These are phyloP conservation scores for Caenorhabditis wallacei DNA, from an alignment of 2,888 invertebrate species.

Conservation along the genomic window DNA sequence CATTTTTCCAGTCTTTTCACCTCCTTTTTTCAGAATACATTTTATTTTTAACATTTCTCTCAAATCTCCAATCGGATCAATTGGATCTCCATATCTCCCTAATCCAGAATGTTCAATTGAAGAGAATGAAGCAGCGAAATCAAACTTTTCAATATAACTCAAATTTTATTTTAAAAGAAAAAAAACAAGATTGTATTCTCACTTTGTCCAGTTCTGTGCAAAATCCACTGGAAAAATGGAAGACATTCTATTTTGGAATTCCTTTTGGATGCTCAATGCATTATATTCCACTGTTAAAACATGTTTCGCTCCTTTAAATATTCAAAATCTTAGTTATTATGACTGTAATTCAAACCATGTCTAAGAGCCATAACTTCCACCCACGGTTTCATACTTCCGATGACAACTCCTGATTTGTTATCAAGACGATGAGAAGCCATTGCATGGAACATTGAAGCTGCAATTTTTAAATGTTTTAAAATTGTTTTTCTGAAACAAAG, in stretches of 20 bases:
- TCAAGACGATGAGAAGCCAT: slow-evolving; percentile 45
- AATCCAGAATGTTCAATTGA: slow-evolving; percentile 69
- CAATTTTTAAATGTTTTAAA: no score
- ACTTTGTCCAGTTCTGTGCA: slow-evolving; percentile 45
- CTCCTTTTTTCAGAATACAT: slow-evolving; percentile 62
- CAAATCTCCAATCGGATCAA: slow-evolving; percentile 67
- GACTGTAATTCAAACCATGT: slow-evolving; percentile 6
- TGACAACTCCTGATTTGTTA: slow-evolving; percentile 48
- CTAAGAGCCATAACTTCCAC: slow-evolving; percentile 61
- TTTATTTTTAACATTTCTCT: slow-evolving; percentile 65
- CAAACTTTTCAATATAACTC: slow-evolving; percentile 43
- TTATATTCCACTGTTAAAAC: slow-evolving; percentile 67
- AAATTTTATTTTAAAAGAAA: slow-evolving; percentile 9
- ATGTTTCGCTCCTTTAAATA: slow-evolving; percentile 25
- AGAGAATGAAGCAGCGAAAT: slow-evolving; percentile 66
- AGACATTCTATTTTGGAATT: slow-evolving; percentile 43
- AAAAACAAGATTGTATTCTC: slow-evolving; percentile 33
- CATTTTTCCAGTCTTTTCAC: not conserved
- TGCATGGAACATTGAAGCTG: slow-evolving; percentile 58
- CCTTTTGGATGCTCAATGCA: slow-evolving; percentile 34
- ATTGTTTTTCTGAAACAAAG: no score
- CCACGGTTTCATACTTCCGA: slow-evolving; percentile 68
- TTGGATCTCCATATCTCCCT: slow-evolving; percentile 66
- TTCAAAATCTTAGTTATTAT: not conserved
- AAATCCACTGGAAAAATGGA: slow-evolving; percentile 59